phyloP scores from a whole-genome alignment of 2,113 vertebrate species.

The Ivindomyrus marchei region DNA sequence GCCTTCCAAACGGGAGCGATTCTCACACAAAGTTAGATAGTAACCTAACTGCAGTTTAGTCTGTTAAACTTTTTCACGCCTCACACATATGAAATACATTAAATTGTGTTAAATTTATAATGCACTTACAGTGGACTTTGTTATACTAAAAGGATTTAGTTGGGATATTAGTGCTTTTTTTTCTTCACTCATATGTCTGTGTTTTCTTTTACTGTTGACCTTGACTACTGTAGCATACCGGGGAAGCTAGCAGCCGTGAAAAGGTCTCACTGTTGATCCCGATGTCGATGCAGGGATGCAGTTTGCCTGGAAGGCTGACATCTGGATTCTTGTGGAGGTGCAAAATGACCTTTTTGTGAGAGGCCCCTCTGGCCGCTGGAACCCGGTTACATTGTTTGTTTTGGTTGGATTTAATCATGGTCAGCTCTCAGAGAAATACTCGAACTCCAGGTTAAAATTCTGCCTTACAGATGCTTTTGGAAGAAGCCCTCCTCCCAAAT shows the following conservation, averaged over 20 bases:
- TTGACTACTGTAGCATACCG: conserved; percentile 28
- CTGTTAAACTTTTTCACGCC: not conserved
- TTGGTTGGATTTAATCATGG: conserved; percentile 44
- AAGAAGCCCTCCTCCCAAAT: not conserved
- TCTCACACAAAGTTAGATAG: not conserved
- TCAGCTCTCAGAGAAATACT: conserved; percentile 18
- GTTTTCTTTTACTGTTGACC: conserved; percentile 44
- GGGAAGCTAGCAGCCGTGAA: conserved; percentile 30
- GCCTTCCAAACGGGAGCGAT: not conserved
- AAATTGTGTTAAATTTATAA: not conserved
- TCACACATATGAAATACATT: not conserved
- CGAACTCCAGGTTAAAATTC: not conserved
- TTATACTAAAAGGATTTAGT: conserved; percentile 27
- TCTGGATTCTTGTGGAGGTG: conserved; percentile 8
- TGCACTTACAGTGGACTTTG: not conserved
- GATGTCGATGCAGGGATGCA: conserved; percentile 17
- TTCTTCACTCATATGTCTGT: conserved; percentile 34
- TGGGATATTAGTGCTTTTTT: conserved; percentile 35
- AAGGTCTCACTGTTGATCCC: conserved; percentile 35
- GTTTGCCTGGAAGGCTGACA: conserved; percentile 18
- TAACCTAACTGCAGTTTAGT: not conserved
- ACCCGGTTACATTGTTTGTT: conserved; percentile 25
- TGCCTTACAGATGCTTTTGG: not conserved
- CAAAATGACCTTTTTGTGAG: conserved; percentile 24
- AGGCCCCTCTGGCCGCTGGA: conserved; percentile 12